phyloP scores from a whole-genome alignment of 2,888 invertebrate species.

The Eucera pruinosa region DNA sequence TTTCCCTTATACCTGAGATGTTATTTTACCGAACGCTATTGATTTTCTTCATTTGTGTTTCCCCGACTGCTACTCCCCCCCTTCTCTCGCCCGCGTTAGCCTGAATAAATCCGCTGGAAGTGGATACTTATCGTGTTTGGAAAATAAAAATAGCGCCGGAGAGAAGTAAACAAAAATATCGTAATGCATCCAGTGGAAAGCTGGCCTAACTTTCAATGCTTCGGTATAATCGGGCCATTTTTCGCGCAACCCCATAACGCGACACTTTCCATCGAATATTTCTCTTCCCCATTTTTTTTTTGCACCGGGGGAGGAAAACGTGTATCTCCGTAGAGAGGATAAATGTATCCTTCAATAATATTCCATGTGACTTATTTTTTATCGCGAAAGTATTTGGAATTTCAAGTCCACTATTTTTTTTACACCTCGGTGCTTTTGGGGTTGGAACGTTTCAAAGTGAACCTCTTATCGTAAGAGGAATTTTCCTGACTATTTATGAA shows the following conservation, averaged over 20 bases:
- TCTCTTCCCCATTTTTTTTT: too few species aligned
- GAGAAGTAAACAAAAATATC: slow-evolving; percentile 53
- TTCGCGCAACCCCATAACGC: not conserved
- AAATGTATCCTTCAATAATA: not conserved
- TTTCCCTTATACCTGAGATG: slow-evolving; percentile 74
- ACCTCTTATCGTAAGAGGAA: too few species aligned
- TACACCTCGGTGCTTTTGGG: not conserved
- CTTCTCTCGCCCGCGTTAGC: not conserved
- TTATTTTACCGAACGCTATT: slow-evolving; percentile 73
- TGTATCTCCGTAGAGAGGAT: not conserved
- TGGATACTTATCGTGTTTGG: slow-evolving; percentile 32
- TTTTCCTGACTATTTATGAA: too few species aligned
- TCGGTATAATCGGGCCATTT: slow-evolving; percentile 41
- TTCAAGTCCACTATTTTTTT: not conserved
- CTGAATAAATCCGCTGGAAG: slow-evolving; percentile 14
- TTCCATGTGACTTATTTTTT: not conserved
- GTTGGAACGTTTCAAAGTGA: slow-evolving; percentile 4
- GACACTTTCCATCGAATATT: slow-evolving; percentile 14
- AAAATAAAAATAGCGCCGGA: slow-evolving; percentile 34
- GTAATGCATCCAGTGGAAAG: slow-evolving; percentile 11
- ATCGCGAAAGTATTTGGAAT: not conserved
- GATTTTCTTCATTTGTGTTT: slow-evolving; percentile 73
- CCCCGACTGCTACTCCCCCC: not conserved
- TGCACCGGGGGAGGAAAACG: not conserved
- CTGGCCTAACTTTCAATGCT: slow-evolving; percentile 32